Conservation (phyloP, 1,140 invertebrate species). For the Orius laevigatus region DNA sequence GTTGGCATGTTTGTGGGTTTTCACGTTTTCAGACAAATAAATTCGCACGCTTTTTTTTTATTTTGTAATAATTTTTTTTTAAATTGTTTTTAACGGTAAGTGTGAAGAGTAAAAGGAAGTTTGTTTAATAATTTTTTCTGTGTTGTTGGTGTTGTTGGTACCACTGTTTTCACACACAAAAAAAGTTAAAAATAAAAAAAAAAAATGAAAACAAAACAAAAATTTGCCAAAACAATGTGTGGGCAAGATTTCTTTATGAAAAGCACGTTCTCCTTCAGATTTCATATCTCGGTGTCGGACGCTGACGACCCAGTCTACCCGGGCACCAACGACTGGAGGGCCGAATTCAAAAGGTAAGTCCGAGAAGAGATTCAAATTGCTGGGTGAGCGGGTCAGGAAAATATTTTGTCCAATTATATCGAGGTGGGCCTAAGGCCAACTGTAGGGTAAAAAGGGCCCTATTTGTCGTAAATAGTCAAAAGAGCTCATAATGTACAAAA, state of each 20-base stretch:
- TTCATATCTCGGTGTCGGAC: constrained; percentile 18
- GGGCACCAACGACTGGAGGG: constrained; percentile 8
- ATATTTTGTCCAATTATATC: neutral
- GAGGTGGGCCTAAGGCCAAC: neutral
- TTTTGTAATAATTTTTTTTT: constrained; percentile 14
- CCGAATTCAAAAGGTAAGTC: constrained; percentile 16
- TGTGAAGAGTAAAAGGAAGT: too few relatives aligned
- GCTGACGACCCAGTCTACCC: constrained; percentile 12
- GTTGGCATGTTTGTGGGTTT: neutral
- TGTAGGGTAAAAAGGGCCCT: too few relatives aligned
- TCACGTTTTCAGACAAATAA: neutral
- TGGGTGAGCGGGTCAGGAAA: too few relatives aligned
- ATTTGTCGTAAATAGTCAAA: too few relatives aligned
- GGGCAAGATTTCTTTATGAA: neutral
- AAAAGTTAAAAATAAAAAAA: too few relatives aligned
- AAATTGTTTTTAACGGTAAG: constrained; percentile 2
- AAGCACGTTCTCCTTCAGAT: constrained; percentile 14
- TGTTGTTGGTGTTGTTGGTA: too few relatives aligned
- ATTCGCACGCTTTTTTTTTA: constrained; percentile 20
- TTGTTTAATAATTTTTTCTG: too few relatives aligned
- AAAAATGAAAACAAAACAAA: too few relatives aligned
- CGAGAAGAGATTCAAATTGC: neutral
- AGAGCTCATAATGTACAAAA: too few relatives aligned
- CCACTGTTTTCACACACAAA: too few relatives aligned
- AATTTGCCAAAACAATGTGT: too few relatives aligned